Evolutionary conservation across 2,888 invertebrate species (phyloP).

Genomic region (Erebia ligea): DNA sequence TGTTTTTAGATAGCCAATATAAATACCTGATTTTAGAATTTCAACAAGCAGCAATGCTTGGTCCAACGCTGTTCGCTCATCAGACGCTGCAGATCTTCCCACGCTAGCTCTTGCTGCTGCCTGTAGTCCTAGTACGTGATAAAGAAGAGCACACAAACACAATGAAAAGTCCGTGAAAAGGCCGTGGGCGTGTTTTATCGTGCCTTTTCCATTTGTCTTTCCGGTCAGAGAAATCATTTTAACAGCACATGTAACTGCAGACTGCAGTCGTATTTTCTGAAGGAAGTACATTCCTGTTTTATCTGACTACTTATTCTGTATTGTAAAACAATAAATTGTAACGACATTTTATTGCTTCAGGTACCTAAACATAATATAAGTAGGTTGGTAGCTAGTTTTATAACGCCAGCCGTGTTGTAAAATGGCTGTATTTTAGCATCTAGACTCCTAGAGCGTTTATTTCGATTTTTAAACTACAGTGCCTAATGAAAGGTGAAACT

Average conservation of each 20-base stretch:
- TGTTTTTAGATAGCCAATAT: not conserved
- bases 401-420: not conserved
- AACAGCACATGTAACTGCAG: not conserved
- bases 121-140: not conserved
- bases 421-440: not conserved
- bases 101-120: not conserved
- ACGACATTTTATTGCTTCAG: not conserved
- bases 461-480: too few species aligned
- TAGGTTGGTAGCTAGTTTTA: not conserved
- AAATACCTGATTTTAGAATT: conserved; percentile 31
- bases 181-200: not conserved
- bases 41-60: conserved; percentile 34
- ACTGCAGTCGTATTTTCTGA: not conserved
- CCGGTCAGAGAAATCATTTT: conserved; percentile 11
- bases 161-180: not conserved
- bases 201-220: conserved; percentile 24
- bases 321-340: not conserved
- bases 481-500: too few species aligned
- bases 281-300: not conserved
- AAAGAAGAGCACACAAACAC: not conserved
- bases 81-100: conserved; percentile 12
- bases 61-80: conserved; percentile 24
- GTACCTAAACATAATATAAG: not conserved
- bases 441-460: too few species aligned
- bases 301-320: conserved; percentile 1